Evolutionary conservation across 35 echinoderm and acorn worm genomes (phyloP), one percentile per base, ranked within the genome.

Genomic region (Heliocidaris tuberculata): DNA sequence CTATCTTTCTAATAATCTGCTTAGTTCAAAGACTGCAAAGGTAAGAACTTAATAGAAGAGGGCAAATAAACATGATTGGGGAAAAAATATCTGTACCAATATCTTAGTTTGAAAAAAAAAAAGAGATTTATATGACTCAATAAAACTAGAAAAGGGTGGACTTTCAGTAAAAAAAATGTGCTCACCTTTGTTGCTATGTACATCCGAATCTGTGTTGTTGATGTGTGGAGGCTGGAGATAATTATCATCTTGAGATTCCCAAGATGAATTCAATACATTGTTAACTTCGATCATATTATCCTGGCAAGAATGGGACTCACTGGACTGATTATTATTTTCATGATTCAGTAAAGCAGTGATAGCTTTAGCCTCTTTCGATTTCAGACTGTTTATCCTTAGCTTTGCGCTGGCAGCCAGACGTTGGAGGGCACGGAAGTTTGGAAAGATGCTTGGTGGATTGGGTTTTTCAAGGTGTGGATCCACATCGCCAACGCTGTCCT

Each of bases 391-490:
- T 30, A 97, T 94, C 93, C 90, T 96, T 17, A 95, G 85, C 59
- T 95, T 95, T 31, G 96, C 97, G 94, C 97, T 97, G 24, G 87
- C 89, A 7, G 97, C 94, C 24, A 97, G 86, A 94, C 95, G 92
- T 50, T 96, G 95, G 15, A 97, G 94, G 85, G 94, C 88, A 94
- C 97, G 54, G 49, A 96, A 97, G 85, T 97, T 97, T 32, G 95
- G 95, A 93, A 97, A 97, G 31, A 94, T 94, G 86, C 95, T 96
- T 5, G 50, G 59, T 19, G 91, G 91, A 29, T 93, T 52, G 15
- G 91, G n/a, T 93, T 49, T 93, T 5, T 93, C 91, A 19, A 59
- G n/a, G 27, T 30, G 19, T 9, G 49, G 24, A 13, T 32, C 47
- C 31, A 32, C 87, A 32, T 48, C 87, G 13, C 49, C 49, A 13